Evolutionary conservation across 2,888 invertebrate species (phyloP), one percentile per base, ranked within the genome.

Genomic region (Ormyrus pomaceus): DNA sequence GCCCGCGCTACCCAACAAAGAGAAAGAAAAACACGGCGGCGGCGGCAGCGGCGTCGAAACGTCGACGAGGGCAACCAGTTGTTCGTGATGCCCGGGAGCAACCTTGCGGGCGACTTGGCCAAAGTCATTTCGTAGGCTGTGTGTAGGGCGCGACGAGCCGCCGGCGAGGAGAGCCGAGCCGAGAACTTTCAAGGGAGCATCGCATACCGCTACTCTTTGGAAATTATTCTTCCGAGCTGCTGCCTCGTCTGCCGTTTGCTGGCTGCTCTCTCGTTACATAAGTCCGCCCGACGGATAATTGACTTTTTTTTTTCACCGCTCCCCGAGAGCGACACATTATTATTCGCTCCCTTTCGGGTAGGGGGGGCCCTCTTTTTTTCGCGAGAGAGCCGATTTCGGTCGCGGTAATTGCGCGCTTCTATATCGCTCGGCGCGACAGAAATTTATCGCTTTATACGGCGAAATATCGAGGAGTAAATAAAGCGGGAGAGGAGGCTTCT

Each of bases 31-130:
- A 72, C 53, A 65, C 19, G 2, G 10, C 45, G 58, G 2, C 2
- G 11, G 46, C 34, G 59, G 11, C 34, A 45, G 58, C 48, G 61
- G 75, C 77, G 70, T 79, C 75, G 74, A 79, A 80, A 82, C 82
- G 79, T 80, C 79, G 70, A 71, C 80, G 80, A 82, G 68, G 82
- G 80, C 78, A 82, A 82, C 82, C 80, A 82, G 82, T 80, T 73
- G 78, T 77, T 77, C 76, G 82, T 82, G 78, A 79, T 79, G 76
- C 79, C 81, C 82, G 73, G 78, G 76, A 82, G 82, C 81, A 70
- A 79, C 61, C 76, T 80, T 76, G 56, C 75, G 13, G 59, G 81
- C 75, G 65, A 70, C 76, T 69, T 73, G 46, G 73, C 77, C 79
- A 66, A 79, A 81, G 81, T 82, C 74, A 81, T 82, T 81, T 76